Base-by-base conservation (phyloP, 2,113 vertebrate genomes). In the Toxotes chatareus region DNA sequence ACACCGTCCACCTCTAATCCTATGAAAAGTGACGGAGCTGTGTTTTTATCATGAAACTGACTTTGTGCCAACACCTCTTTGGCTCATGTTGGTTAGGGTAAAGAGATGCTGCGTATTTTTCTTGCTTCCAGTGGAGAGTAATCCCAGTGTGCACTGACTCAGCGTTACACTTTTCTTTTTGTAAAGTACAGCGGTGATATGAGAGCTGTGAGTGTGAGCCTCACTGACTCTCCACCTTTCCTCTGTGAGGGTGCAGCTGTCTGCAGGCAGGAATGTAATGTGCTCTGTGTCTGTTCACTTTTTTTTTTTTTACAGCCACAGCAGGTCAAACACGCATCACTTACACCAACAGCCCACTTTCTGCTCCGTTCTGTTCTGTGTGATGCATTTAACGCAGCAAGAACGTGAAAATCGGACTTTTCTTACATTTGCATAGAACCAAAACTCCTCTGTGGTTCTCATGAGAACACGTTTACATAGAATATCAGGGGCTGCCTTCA, bases 251-350 rank as follows among this genome's bases (percentile, higher is more conserved):
- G 53, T 12, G 53, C 53, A 56, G 53, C 53, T 56, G 53, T 56
- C n/a, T 27, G 55, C 23, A 46, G 60, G 36, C 55, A 67, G 74
- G 60, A 83, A 55, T 83, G 68, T 62, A 40, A 68, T 38, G 56
- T 61, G 51, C 27, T 73, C 11, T 6, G 21, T 47, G 51, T 73
- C 69, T 16, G 17, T 67, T 72, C 61, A 60, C 55, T 66, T 3
- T 27, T 27, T 66, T 3, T 8, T 1, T 14, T 72, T 83, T 77
- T 60, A 83, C 60, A 2, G 13, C 40, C 55, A 8, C 44, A 38
- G 62, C 81, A 77, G 55, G 61, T 67, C 31, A 44, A 32, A 60
- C 14, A 21, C 2, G 16, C 65, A 51, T 6, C 31, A 5, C 40
- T 31, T 3, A 19, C 36, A 23, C n/a, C 40, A 63, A 12, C 5